Conservation (phyloP, 2,113 vertebrate genomes). For the Theropithecus gelada region DNA sequence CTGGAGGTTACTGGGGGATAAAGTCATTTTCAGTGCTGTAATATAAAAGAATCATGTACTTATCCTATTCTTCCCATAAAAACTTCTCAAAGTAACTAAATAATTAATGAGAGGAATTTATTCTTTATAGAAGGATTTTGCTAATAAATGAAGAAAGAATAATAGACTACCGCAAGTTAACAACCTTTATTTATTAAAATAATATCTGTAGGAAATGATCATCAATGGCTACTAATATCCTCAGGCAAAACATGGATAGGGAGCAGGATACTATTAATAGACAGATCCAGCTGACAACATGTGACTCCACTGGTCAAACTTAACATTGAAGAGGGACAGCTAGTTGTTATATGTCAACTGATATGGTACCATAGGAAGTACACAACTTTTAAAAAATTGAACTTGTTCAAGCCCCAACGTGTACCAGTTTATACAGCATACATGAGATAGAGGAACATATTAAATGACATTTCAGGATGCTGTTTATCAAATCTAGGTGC, state of each 20-base stretch:
- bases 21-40: not conserved
- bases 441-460: not conserved
- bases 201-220: not conserved
- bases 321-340: not conserved
- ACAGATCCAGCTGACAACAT: not conserved
- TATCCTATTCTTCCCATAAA: not conserved
- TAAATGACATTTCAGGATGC: not conserved
- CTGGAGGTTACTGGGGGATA: not conserved
- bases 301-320: not conserved
- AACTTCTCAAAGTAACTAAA: not conserved
- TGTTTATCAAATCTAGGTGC: not conserved
- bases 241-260: not conserved
- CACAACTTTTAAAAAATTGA: not conserved
- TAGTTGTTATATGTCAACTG: not conserved
- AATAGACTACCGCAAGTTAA: not conserved
- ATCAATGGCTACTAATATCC: not conserved
- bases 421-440: not conserved
- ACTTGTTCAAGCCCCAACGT: not conserved
- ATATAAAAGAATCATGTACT: not conserved
- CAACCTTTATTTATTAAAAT: not conserved
- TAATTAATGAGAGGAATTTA: not conserved
- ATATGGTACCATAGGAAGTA: not conserved
- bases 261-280: not conserved
- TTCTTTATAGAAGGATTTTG: not conserved
- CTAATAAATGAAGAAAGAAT: not conserved